Evolutionary conservation across 2,113 vertebrate species (phyloP).

Genomic region (Ceyx cyanopectus): DNA sequence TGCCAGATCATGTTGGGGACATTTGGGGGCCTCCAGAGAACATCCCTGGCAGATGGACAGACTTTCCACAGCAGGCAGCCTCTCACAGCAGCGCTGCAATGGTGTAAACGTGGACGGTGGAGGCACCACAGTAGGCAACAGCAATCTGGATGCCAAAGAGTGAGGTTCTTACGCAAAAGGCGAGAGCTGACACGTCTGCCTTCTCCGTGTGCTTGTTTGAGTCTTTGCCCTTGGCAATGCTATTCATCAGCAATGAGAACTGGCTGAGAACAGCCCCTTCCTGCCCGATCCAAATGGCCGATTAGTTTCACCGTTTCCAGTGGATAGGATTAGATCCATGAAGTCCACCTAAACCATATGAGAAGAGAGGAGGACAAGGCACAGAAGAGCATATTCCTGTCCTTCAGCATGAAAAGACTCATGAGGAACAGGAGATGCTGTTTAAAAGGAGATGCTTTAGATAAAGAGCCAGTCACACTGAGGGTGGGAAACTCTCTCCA

Average conservation of each 20-base stretch:
- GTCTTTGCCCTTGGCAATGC: not conserved
- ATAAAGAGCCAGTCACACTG: not conserved
- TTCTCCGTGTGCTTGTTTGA: not conserved
- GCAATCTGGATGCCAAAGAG: not conserved
- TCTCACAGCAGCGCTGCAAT: not conserved
- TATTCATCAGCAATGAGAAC: accelerated
- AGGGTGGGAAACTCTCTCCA: not conserved
- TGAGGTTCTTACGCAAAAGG: not conserved
- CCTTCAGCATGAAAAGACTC: not conserved
- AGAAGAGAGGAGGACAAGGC: not conserved
- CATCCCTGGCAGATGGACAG: not conserved
- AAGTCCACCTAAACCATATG: not conserved
- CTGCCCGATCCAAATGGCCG: not conserved
- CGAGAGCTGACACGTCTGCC: not conserved
- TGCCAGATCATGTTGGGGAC: not conserved
- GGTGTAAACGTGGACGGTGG: not conserved
- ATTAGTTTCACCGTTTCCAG: not conserved
- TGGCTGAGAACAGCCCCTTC: not conserved
- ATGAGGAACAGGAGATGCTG: not conserved
- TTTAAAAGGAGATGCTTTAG: no score
- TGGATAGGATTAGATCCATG: not conserved
- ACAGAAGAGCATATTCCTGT: not conserved
- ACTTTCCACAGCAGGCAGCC: not conserved
- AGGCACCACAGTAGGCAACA: not conserved
- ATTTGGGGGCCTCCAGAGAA: not conserved